Evolutionary conservation across 2,113 vertebrate species (phyloP).

Genomic region (Melierax canorus): DNA sequence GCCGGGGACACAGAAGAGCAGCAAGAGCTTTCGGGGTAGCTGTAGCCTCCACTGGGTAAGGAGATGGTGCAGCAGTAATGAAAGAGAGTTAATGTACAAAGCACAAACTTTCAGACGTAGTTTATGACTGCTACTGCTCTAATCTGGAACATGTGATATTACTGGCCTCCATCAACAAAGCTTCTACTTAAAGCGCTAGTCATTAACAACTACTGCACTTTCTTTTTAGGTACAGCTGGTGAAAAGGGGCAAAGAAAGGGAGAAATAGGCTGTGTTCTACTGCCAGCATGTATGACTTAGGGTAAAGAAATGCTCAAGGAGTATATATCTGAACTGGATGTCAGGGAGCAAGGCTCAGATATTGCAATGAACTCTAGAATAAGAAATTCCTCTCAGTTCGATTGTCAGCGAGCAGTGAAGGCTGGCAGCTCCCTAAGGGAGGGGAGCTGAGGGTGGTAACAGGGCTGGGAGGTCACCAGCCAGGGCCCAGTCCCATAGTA

Average conservation of each 20-base stretch:
- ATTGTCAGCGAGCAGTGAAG: background rate
- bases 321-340: background rate
- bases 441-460: background rate
- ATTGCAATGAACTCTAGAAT: background rate
- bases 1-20: too few relatives aligned
- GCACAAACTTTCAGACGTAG: background rate
- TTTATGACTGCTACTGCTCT: background rate
- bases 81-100: background rate
- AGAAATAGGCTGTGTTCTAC: background rate
- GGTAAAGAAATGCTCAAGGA: background rate
- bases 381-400: background rate
- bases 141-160: background rate
- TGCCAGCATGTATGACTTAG: background rate
- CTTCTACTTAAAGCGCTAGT: background rate
- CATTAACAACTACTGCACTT: background rate
- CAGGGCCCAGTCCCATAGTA: background rate
- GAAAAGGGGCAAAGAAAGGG: background rate
- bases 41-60: background rate
- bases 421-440: background rate
- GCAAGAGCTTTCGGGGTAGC: too few relatives aligned
- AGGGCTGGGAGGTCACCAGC: background rate
- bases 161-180: background rate
- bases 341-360: background rate
- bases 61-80: background rate
- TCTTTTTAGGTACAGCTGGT: background rate